Evolutionary conservation across 2,113 vertebrate species (phyloP).

Genomic region (Petaurus breviceps): DNA sequence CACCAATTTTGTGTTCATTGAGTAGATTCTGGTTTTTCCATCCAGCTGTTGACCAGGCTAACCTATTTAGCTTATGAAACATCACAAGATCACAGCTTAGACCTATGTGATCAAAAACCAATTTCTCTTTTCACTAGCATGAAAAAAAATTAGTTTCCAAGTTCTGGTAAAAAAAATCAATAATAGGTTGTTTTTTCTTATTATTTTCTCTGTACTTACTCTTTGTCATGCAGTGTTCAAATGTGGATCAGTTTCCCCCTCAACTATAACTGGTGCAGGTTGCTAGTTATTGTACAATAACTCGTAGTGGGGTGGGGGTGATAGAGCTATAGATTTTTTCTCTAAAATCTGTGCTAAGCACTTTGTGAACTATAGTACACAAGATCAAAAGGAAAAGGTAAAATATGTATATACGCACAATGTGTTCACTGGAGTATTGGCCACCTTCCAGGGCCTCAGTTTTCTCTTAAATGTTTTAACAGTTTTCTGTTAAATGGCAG

Average conservation of each 20-base stretch:
- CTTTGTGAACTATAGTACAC: background rate
- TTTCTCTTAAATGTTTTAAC: no score
- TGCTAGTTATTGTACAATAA: background rate
- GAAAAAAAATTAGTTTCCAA: slow-evolving; percentile 6
- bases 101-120: background rate
- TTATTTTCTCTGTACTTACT: slow-evolving; percentile 23
- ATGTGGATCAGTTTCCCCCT: background rate
- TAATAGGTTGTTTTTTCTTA: slow-evolving; percentile 33
- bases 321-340: slow-evolving; percentile 19
- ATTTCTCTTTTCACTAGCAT: slow-evolving; percentile 9
- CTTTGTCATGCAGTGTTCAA: background rate
- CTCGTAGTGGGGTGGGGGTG: slow-evolving; percentile 1
- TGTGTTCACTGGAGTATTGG: background rate
- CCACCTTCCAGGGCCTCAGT: background rate
- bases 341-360: background rate
- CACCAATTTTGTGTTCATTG: background rate
- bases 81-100: slow-evolving; percentile 2
- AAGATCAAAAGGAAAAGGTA: background rate
- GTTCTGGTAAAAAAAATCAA: slow-evolving; percentile 14
- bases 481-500: background rate
- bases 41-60: background rate
- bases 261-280: background rate
- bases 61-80: slow-evolving; percentile 15
- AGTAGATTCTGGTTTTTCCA: background rate
- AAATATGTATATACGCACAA: background rate